phyloP scores from a whole-genome alignment of 37 sponge, comb jelly and placozoan genomes.

The Cliona cf. orientalis region DNA sequence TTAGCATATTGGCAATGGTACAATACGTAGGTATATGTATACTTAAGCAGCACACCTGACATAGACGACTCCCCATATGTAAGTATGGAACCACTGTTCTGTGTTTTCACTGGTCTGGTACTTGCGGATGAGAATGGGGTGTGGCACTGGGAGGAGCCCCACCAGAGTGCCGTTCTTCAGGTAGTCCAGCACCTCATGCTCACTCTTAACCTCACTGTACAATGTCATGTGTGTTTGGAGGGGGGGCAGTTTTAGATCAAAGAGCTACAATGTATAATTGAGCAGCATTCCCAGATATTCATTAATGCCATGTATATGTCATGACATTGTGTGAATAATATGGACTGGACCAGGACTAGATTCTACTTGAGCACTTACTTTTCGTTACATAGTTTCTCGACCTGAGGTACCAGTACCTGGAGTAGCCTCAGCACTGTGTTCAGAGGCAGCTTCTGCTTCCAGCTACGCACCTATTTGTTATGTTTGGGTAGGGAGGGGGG shows the following conservation, averaged over 20 bases:
- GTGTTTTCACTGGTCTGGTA: constrained; percentile 93
- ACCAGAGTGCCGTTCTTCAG: constrained; percentile 96
- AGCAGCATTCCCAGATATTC: too few species aligned
- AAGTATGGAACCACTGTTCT: constrained; percentile 91
- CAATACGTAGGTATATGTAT: not conserved
- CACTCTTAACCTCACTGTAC: constrained; percentile 76
- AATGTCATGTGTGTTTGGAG: too few species aligned
- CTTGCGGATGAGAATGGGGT: constrained; percentile 95
- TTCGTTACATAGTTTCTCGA: constrained; percentile 95
- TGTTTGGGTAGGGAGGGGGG: not conserved
- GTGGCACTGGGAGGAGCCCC: constrained; percentile 95
- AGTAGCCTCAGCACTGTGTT: constrained; percentile 90
- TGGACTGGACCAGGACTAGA: too few species aligned
- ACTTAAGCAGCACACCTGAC: constrained; percentile 61
- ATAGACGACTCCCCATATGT: constrained; percentile 96
- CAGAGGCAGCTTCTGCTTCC: constrained; percentile 92
- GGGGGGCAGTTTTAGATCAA: too few species aligned
- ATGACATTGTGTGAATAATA: too few species aligned
- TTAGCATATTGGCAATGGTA: not conserved
- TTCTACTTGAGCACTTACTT: constrained; percentile 59
- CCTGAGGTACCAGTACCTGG: constrained; percentile 95
- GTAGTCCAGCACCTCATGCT: constrained; percentile 89
- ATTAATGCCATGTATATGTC: too few species aligned
- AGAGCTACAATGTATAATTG: too few species aligned
- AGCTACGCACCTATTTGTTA: constrained; percentile 5